Evolutionary conservation across 2,888 invertebrate species (phyloP).

Genomic region (Rhagonycha fulva): DNA sequence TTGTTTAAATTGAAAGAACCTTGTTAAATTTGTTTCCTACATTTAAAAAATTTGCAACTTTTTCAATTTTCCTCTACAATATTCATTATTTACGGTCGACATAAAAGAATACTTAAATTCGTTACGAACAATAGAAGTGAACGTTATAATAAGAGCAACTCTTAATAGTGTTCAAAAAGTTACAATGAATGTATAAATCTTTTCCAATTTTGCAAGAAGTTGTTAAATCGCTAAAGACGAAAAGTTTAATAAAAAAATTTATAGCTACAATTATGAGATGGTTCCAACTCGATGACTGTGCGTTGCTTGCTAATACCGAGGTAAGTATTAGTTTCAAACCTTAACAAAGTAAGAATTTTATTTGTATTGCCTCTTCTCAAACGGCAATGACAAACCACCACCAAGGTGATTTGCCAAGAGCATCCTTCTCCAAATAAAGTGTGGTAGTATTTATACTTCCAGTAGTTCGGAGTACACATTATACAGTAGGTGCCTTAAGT

Average conservation of each 20-base stretch:
- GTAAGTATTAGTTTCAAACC: too few species aligned
- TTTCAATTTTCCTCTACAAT: background rate
- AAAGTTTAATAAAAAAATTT: background rate
- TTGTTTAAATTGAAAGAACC: background rate
- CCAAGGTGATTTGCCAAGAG: too few species aligned
- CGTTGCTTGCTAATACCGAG: too few species aligned
- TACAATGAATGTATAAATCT: background rate
- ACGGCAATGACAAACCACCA: too few species aligned
- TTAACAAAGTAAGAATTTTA: too few species aligned
- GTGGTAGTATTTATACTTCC: too few species aligned
- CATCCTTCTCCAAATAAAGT: too few species aligned
- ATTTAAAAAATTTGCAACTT: background rate
- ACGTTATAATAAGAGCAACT: background rate
- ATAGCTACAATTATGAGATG: background rate
- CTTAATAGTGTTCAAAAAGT: background rate
- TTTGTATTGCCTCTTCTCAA: too few species aligned
- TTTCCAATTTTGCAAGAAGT: background rate
- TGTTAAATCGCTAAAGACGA: background rate
- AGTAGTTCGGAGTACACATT: too few species aligned
- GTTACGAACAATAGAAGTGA: slow-evolving; percentile 13
- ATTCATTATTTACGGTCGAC: slow-evolving; percentile 4
- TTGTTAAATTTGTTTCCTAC: background rate
- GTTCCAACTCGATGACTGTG: too few species aligned
- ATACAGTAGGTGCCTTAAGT: too few species aligned
- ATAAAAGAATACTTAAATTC: slow-evolving; percentile 13